A percentile compares a stretch with the other conserved stretches of the same genome.
phyloP scores from a whole-genome alignment of 2,888 invertebrate genomes.

The Eueremaeus valkanovi region DNA sequence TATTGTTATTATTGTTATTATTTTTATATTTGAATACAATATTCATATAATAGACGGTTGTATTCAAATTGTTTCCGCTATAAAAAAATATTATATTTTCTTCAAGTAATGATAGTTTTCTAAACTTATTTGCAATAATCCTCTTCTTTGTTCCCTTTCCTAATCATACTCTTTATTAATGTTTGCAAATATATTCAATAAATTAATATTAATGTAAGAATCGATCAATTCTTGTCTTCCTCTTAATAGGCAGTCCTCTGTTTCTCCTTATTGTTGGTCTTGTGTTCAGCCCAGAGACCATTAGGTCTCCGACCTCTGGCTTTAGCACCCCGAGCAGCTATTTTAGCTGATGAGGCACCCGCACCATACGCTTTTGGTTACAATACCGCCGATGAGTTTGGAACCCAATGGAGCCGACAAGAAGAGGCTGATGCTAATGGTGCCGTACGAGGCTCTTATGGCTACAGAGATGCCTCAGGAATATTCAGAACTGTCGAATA shows the following conservation, averaged over 20 bases:
- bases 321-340: not conserved
- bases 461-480: slow-evolving; percentile 44
- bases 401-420: slow-evolving; percentile 42
- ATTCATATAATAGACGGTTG: too few species aligned
- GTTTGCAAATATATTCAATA: too few species aligned
- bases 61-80: too few species aligned
- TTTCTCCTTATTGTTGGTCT: not conserved
- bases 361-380: slow-evolving; percentile 45
- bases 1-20: too few species aligned
- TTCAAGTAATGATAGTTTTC: too few species aligned
- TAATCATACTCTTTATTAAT: too few species aligned
- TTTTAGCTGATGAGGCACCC: slow-evolving; percentile 41
- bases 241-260: not conserved
- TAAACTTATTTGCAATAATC: too few species aligned
- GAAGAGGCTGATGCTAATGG: slow-evolving; percentile 44
- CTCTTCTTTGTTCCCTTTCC: too few species aligned
- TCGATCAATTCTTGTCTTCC: too few species aligned
- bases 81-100: too few species aligned
- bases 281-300: slow-evolving; percentile 1
- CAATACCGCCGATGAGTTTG: slow-evolving; percentile 43
- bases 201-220: too few species aligned
- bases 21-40: too few species aligned
- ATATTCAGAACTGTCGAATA: slow-evolving; percentile 45
- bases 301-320: not conserved
- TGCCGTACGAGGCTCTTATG: slow-evolving; percentile 44